Conservation (phyloP, 2,113 vertebrate genomes). For the Aphelocoma coerulescens region DNA sequence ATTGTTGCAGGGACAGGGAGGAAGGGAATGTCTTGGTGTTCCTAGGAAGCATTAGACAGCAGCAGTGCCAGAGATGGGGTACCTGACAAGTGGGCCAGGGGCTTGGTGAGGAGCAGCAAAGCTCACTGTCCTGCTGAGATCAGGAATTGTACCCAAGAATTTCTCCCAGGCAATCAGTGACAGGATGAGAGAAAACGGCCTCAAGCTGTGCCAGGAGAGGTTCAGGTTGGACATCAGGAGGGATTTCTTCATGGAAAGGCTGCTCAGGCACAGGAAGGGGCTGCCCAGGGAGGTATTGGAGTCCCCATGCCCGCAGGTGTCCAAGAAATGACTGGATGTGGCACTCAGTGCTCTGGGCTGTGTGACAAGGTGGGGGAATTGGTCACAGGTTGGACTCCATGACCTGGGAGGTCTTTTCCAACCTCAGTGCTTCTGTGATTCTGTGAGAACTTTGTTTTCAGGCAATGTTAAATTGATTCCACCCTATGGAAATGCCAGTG, state of each 20-base stretch:
- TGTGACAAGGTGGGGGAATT: background rate
- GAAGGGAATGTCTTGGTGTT: background rate
- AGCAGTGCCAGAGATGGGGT: background rate
- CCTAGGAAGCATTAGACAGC: background rate
- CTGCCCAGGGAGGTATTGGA: background rate
- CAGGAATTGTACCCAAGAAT: background rate
- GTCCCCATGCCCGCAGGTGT: background rate
- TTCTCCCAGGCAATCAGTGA: background rate
- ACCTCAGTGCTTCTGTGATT: background rate
- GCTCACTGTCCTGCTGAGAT: background rate
- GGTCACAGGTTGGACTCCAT: fast-evolving
- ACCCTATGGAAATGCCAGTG: background rate
- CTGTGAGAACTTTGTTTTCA: background rate
- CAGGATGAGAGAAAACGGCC: background rate
- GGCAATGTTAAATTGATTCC: background rate
- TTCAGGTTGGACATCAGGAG: background rate
- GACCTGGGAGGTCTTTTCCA: background rate
- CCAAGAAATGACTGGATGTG: background rate
- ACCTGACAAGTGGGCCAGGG: background rate
- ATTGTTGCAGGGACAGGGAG: background rate
- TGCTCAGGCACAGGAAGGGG: background rate
- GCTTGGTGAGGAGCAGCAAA: background rate
- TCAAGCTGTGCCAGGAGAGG: background rate
- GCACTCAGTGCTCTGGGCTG: background rate
- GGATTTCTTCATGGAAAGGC: background rate